Evolutionary conservation across 2,888 invertebrate genomes (phyloP).

Genomic region (Drosophila ustulata): DNA sequence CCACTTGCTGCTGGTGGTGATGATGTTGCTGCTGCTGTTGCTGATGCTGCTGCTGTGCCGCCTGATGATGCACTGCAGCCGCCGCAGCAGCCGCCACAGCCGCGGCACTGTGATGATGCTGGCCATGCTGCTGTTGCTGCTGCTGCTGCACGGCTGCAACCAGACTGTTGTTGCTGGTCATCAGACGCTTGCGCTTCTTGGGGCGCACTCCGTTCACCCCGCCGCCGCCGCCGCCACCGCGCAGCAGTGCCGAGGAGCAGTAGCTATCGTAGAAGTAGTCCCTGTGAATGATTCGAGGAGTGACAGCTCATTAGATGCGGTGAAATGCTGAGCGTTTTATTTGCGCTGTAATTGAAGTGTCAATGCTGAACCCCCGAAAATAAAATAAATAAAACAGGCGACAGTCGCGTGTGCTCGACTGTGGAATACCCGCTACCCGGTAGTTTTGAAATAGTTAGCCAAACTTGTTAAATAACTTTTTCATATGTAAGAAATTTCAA

Average conservation of each 20-base stretch:
- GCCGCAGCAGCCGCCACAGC: conserved; percentile 74
- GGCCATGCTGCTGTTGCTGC: conserved; percentile 80
- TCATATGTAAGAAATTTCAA: too few relatives aligned
- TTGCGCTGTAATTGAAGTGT: conserved; percentile 69
- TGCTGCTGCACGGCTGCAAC: conserved; percentile 81
- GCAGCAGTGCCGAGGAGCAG: conserved; percentile 84
- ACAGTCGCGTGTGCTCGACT: too few relatives aligned
- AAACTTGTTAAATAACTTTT: too few relatives aligned
- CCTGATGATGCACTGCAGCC: conserved; percentile 76
- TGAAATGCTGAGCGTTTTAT: conserved; percentile 35
- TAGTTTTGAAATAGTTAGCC: too few relatives aligned
- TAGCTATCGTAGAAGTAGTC: conserved; percentile 87
- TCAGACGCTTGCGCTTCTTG: conserved; percentile 85
- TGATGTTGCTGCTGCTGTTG: conserved; percentile 76
- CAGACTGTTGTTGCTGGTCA: conserved; percentile 82
- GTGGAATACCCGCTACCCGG: too few relatives aligned
- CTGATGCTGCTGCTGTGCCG: conserved; percentile 70
- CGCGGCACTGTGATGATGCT: conserved; percentile 79
- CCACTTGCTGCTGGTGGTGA: conserved; percentile 81
- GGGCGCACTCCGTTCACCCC: conserved; percentile 80
- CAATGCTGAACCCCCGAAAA: conserved; percentile 22
- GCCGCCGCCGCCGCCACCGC: conserved; percentile 60
- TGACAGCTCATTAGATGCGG: conserved; percentile 49
- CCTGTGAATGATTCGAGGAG: conserved; percentile 81
- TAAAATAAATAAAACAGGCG: neutral